Evolutionary conservation across 2,113 vertebrate species (phyloP), one percentile per base, ranked within the genome.

Genomic region (Athene noctua): DNA sequence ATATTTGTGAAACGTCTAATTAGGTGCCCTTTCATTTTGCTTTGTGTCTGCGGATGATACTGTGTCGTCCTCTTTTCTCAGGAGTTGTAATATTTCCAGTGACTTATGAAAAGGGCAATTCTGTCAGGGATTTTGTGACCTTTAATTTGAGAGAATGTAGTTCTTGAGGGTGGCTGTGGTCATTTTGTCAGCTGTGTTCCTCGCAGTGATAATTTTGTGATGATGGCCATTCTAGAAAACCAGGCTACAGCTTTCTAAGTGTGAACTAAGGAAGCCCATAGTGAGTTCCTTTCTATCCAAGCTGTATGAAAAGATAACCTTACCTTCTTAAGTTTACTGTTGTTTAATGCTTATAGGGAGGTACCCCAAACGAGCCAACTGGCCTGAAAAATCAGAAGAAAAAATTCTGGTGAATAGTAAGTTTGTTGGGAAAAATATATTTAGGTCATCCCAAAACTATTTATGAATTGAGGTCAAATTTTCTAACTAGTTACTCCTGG

Each of bases 61-160:
- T 0, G 1, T 61, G 72, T 44, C 8, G 6, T 88, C 70, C 2
- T n/a, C 59, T 90, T 38, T 92, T 90, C 86, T 97, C 61, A 40
- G 49, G 52, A 42, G 49, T 88, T 84, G 32, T 75, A 40, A 9
- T 75, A 57, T 55, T 92, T 77, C 68, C 74, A 93, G 51, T 85
- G 91, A 81, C 63, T 97, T 91, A 80, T 36, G 58, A 94, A 96
- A 97, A 98, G 91, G 91, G 78, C 88, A 96, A 25, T 30, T 78
- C 72, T 86, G 57, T 83, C 79, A 90, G 66, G 83, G 62, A 42
- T 91, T 96, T 44, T 77, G 49, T 67, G 70, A 92, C 80, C 57
- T 90, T 95, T 92, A 63, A 12, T 87, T 86, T 54, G 65, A 29
- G 66, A 95, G 77, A 96, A 89, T 65, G 23, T 63, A 22, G 1